phyloP scores from a whole-genome alignment of 2,797 vertebrate genomes.

The Fratercula arctica region DNA sequence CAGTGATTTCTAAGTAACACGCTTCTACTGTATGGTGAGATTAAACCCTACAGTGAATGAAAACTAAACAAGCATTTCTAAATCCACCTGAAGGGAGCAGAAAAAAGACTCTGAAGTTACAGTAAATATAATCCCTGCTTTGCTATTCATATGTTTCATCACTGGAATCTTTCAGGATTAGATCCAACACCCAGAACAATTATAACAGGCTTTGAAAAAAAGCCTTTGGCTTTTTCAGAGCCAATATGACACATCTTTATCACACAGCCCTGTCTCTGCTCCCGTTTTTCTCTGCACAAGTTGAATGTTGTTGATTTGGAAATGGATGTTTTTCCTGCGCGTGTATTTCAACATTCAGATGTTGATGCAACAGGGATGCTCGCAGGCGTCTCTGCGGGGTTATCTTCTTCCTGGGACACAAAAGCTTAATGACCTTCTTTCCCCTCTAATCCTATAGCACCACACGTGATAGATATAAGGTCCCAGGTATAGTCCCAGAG shows the following conservation, averaged over 20 bases:
- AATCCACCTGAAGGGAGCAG: neutral
- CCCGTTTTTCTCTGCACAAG: neutral
- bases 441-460: neutral
- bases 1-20: neutral
- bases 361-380: neutral
- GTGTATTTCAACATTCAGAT: neutral
- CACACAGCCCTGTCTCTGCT: neutral
- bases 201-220: neutral
- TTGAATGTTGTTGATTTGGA: neutral
- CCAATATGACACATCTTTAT: neutral
- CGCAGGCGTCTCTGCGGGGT: neutral
- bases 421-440: neutral
- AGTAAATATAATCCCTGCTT: neutral
- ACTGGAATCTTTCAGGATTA: neutral
- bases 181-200: neutral
- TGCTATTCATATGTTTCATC: neutral
- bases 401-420: neutral
- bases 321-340: neutral
- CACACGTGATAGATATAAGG: neutral
- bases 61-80: slow-evolving; percentile 11
- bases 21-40: neutral
- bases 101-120: neutral
- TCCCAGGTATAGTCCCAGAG: neutral
- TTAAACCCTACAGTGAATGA: neutral
- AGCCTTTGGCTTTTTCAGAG: neutral